Conservation (phyloP, 2,888 invertebrate genomes). For the Poecilobothrus nobilitatus region DNA sequence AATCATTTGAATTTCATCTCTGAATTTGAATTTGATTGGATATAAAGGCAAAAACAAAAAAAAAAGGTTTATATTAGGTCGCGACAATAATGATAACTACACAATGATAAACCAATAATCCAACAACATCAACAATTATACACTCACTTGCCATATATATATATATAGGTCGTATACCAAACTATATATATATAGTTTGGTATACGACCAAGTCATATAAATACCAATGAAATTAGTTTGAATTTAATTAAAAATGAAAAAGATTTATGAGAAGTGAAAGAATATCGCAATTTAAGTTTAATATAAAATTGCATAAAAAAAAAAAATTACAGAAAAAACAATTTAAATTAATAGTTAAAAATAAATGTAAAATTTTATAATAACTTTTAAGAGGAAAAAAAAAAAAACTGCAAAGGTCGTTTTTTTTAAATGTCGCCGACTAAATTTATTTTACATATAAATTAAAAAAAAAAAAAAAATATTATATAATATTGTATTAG, state of each 20-base stretch:
- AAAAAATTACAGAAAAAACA: too few relatives aligned
- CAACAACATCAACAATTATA: background rate
- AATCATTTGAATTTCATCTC: too few relatives aligned
- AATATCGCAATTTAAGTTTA: background rate
- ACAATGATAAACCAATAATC: background rate
- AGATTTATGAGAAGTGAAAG: background rate
- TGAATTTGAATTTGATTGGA: background rate
- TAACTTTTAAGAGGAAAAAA: too few relatives aligned
- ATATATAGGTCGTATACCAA: background rate
- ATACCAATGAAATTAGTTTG: background rate
- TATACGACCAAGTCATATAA: background rate
- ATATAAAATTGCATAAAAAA: background rate
- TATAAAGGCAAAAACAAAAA: background rate
- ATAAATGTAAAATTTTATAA: too few relatives aligned
- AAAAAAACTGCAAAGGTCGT: too few relatives aligned
- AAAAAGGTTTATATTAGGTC: background rate
- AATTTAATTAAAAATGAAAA: slow-evolving; percentile 1
- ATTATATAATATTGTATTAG: too few relatives aligned
- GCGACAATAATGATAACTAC: background rate
- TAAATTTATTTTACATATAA: too few relatives aligned
- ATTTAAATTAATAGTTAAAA: too few relatives aligned
- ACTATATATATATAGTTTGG: background rate
- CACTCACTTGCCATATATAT: background rate
- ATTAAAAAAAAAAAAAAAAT: too few relatives aligned
- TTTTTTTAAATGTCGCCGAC: too few relatives aligned